Evolutionary conservation across 2,113 vertebrate genomes (phyloP).

Genomic region (Ascaphus truei): DNA sequence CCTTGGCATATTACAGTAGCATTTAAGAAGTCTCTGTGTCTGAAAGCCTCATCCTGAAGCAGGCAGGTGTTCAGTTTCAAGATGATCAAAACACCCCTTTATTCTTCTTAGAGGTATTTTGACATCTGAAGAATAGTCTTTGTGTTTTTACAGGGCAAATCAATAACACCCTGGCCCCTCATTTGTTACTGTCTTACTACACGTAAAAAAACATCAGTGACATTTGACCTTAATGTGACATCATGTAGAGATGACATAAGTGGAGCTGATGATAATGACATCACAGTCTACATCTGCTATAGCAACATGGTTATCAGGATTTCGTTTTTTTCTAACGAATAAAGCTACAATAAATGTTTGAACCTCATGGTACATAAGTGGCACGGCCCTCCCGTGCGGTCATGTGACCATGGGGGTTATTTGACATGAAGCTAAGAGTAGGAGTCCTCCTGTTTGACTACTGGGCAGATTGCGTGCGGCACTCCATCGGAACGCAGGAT

Average conservation of each 20-base stretch:
- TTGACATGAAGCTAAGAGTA: too few species aligned
- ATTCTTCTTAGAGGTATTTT: conserved; percentile 46
- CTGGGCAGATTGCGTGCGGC: too few species aligned
- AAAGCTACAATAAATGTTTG: too few species aligned
- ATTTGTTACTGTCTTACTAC: background rate
- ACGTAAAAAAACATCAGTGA: background rate
- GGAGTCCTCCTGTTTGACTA: too few species aligned
- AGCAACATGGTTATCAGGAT: too few species aligned
- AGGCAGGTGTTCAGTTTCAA: conserved; percentile 49
- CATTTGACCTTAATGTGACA: background rate
- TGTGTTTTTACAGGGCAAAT: conserved; percentile 40
- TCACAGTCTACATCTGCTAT: too few species aligned
- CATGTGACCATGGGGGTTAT: too few species aligned
- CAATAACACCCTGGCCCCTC: conserved; percentile 36
- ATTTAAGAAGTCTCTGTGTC: conserved; percentile 41
- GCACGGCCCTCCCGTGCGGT: too few species aligned
- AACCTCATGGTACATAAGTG: too few species aligned
- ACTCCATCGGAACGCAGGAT: too few species aligned
- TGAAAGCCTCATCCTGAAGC: conserved; percentile 42
- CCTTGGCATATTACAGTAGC: conserved; percentile 14
- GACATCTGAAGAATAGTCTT: conserved; percentile 49
- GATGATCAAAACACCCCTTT: conserved; percentile 47
- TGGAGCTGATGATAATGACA: too few species aligned
- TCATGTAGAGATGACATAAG: background rate
- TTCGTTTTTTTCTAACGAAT: too few species aligned